Base-by-base conservation (phyloP, 2,888 invertebrate genomes). In the Campoplex capitator region DNA sequence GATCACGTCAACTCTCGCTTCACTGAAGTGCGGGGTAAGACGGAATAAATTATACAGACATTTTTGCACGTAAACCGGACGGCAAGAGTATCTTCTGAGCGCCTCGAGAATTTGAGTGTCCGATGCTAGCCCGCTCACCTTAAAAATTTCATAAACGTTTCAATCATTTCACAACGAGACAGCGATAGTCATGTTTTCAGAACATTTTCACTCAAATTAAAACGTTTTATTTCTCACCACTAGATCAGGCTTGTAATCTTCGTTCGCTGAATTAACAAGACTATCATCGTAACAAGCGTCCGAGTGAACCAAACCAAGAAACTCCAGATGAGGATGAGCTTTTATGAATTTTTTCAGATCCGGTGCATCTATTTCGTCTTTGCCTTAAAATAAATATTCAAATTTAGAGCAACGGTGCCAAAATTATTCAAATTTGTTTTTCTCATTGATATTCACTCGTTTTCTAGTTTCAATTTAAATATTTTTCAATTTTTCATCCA, bases 11-110 rank as follows among this genome's bases (percentile, higher is more conserved):
- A 96, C 95, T 86, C 96, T 94, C 6, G 96, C 95, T 86, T 95
- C 95, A 54, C 95, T 93, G 89, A 95, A 95, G 65, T 93, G 93
- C 51, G 95, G 94, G 48, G 95, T 95, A 83, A 96, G 94, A 91
- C 95, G 95, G 89, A 95, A 97, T 76, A 97, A 94, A 92, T 96
- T 95, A 93, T 96, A 97, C 51, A 97, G 94, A 77, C 96, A 96
- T 92, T 96, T 96, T 93, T 97, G 97, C 51, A 97, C 95, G 92
- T 96, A 97, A 82, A 95, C 93, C 7, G 95, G 95, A 71, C 96
- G 95, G 58, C 95, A 94, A 35, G 95, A 94, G 91, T 97, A 96
- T 80, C 96, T 95, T 85, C 94, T 94, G 70, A 97, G 93, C 0
- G 96, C 95, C 90, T 96, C 95, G 80, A 96, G 90, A 83, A 96